These are phyloP conservation scores for Ammodytes dubius DNA, from an alignment of 2,113 vertebrate species.

Conservation along the genomic window DNA sequence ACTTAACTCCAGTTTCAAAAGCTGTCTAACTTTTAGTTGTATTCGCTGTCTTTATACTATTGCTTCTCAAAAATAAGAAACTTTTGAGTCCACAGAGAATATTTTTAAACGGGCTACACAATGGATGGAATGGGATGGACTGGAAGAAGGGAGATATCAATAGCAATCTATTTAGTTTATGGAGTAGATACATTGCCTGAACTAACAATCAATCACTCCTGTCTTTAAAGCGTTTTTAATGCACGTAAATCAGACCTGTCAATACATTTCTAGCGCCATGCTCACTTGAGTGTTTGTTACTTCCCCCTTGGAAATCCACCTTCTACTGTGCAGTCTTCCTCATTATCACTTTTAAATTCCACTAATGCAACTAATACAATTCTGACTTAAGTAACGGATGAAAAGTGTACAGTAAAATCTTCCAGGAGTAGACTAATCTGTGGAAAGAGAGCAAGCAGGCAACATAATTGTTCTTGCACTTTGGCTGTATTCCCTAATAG, in stretches of 20 bases:
- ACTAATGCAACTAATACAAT: slow-evolving; percentile 8
- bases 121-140: slow-evolving; percentile 45
- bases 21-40: slow-evolving; percentile 19
- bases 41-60: neutral
- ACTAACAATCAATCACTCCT: slow-evolving; percentile 58
- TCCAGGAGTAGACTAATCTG: neutral
- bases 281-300: slow-evolving; percentile 30
- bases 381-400: neutral
- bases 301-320: slow-evolving; percentile 11
- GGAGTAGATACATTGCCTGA: slow-evolving; percentile 56
- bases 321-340: slow-evolving; percentile 10
- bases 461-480: neutral
- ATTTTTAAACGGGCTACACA: slow-evolving; percentile 33
- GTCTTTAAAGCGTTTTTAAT: slow-evolving; percentile 63
- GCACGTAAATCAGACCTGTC: slow-evolving; percentile 38
- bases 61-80: slow-evolving; percentile 7
- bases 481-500: neutral
- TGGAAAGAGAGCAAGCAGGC: neutral
- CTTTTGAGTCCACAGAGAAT: slow-evolving; percentile 18
- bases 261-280: slow-evolving; percentile 39
- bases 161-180: slow-evolving; percentile 68
- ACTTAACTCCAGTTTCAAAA: slow-evolving; percentile 43
- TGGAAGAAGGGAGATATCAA: slow-evolving; percentile 57
- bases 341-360: neutral
- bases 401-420: slow-evolving; percentile 3